Conservation (phyloP, 2,888 invertebrate species). For the Plebejus anna region DNA sequence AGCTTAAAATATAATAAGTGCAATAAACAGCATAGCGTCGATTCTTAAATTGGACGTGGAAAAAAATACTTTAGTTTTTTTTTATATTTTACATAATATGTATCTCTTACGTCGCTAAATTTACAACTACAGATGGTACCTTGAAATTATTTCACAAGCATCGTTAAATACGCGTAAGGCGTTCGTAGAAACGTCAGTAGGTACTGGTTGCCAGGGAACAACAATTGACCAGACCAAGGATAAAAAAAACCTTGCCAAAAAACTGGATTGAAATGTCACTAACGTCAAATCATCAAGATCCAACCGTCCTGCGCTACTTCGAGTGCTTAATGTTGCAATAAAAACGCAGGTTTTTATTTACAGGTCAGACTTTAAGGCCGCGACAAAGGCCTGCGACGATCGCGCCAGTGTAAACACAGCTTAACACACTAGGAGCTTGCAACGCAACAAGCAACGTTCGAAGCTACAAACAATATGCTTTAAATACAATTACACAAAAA, state of each 20-base stretch:
- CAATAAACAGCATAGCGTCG: not conserved
- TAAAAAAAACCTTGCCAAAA: not conserved
- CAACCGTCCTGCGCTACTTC: not conserved
- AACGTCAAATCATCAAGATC: not conserved
- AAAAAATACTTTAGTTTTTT: constrained; percentile 25
- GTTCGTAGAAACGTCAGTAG: not conserved
- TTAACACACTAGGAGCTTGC: constrained; percentile 10
- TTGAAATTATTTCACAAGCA: constrained; percentile 27
- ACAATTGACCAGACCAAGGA: not conserved
- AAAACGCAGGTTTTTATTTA: not conserved
- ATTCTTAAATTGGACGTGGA: constrained; percentile 20
- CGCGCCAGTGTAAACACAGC: not conserved
- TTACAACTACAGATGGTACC: constrained; percentile 24
- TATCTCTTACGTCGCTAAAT: constrained; percentile 25
- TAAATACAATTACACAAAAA: constrained; percentile 11
- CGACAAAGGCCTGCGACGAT: constrained; percentile 4
- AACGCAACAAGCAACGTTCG: constrained; percentile 6
- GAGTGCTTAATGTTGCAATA: not conserved
- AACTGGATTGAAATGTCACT: not conserved
- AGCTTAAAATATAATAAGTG: constrained; percentile 23
- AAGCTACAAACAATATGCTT: constrained; percentile 12
- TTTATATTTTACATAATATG: constrained; percentile 24
- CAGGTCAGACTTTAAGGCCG: not conserved
- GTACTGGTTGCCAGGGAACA: not conserved
- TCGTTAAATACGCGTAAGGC: constrained; percentile 7